A percentile compares a stretch with the other conserved stretches of the same genome.
phyloP scores from a whole-genome alignment of 1,140 invertebrate genomes.

The Temnothorax nylanderi region DNA sequence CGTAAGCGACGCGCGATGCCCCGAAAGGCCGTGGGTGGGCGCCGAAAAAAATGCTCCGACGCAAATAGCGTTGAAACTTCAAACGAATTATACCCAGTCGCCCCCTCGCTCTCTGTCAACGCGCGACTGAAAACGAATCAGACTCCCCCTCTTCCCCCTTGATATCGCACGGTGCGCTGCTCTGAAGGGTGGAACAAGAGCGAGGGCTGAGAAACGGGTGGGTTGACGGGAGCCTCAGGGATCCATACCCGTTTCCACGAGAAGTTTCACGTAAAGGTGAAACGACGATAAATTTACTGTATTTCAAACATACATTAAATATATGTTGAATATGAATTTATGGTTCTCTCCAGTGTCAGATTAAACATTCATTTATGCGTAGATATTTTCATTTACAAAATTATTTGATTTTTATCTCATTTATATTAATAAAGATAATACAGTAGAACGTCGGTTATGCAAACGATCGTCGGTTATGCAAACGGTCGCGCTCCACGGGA shows the following conservation, averaged over 20 bases:
- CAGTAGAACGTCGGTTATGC: neutral
- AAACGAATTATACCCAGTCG: conserved; percentile 50
- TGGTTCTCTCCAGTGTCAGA: neutral
- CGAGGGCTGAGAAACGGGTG: conserved; percentile 1
- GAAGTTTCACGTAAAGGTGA: neutral
- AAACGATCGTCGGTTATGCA: neutral
- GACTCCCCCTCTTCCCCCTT: neutral
- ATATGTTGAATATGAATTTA: neutral
- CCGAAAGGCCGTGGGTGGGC: conserved; percentile 35
- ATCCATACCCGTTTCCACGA: neutral
- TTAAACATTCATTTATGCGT: neutral
- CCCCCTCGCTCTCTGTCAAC: conserved; percentile 2
- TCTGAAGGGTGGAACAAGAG: conserved; percentile 24
- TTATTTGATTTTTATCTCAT: neutral
- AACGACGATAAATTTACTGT: conserved; percentile 28
- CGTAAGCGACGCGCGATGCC: conserved; percentile 31
- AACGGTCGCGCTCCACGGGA: neutral
- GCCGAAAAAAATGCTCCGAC: conserved; percentile 27
- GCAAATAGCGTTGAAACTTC: conserved; percentile 61
- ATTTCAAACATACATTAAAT: conserved; percentile 4
- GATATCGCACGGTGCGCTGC: conserved; percentile 26
- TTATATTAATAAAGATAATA: neutral
- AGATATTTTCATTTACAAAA: conserved; percentile 11
- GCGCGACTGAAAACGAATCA: conserved; percentile 59
- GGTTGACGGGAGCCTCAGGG: neutral